A percentile compares a stretch with the other conserved stretches of the same genome.
phyloP scores from a whole-genome alignment of 2,113 vertebrate genomes.

The Chauna torquata region DNA sequence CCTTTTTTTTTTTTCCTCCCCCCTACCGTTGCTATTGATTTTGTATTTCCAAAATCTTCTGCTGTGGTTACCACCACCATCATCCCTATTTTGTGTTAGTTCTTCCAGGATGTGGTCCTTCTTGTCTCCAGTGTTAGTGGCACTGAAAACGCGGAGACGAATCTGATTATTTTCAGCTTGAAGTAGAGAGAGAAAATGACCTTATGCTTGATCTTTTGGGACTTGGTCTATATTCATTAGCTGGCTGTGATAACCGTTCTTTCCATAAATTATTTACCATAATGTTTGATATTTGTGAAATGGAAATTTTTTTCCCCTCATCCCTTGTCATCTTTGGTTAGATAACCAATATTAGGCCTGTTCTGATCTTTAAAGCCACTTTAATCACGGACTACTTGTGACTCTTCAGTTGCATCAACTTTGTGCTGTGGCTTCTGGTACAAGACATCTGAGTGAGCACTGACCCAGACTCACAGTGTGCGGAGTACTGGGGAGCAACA shows the following conservation, averaged over 20 bases:
- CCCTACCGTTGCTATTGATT: neutral
- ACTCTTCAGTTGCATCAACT: neutral
- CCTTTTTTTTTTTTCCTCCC: neutral
- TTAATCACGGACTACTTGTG: neutral
- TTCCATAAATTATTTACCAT: neutral
- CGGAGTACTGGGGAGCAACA: neutral
- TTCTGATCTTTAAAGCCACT: neutral
- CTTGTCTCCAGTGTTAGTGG: neutral
- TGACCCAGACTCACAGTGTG: neutral
- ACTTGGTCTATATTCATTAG: constrained; percentile 3
- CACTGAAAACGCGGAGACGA: neutral
- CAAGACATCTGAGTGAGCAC: neutral
- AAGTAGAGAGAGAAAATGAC: constrained; percentile 5
- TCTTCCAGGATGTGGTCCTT: neutral
- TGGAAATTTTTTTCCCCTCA: neutral
- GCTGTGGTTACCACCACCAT: neutral
- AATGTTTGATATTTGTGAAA: neutral
- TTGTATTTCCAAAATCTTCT: neutral
- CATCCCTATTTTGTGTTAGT: neutral
- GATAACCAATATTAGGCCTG: neutral
- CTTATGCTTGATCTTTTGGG: neutral
- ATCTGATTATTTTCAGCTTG: neutral
- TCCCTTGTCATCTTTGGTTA: neutral
- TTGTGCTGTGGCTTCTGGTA: neutral
- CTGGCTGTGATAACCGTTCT: neutral